Conservation (phyloP, 1,140 invertebrate genomes). For the Drosophila pruinosa region DNA sequence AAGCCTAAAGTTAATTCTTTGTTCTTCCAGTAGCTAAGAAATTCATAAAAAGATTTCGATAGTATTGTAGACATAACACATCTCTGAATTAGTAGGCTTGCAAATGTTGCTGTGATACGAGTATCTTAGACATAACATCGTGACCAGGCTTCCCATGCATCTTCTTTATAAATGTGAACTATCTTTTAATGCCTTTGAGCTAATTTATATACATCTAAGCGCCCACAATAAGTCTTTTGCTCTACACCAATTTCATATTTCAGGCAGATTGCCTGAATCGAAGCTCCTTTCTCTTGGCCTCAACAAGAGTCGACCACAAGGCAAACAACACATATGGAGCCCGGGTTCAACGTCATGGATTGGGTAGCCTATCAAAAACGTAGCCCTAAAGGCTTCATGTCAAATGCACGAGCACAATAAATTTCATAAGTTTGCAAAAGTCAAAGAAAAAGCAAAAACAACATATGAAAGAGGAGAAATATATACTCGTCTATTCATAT, state of each 20-base stretch:
- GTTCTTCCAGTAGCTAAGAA: too few relatives aligned
- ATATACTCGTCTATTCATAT: not conserved
- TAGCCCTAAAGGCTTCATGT: constrained; percentile 72
- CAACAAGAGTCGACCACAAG: constrained; percentile 17
- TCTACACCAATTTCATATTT: constrained; percentile 33
- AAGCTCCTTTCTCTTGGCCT: not conserved
- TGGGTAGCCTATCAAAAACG: constrained; percentile 53
- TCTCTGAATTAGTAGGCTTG: too few relatives aligned
- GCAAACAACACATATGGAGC: constrained; percentile 38
- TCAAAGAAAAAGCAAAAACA: constrained; percentile 16
- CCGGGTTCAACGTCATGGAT: constrained; percentile 4
- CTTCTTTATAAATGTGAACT: constrained; percentile 11
- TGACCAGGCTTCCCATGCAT: not conserved
- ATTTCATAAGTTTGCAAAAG: constrained; percentile 54
- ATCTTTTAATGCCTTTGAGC: constrained; percentile 9
- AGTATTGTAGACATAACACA: too few relatives aligned
- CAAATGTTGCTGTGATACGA: not conserved
- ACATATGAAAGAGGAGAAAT: constrained; percentile 23
- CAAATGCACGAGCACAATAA: constrained; percentile 74
- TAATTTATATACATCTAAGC: constrained; percentile 33
- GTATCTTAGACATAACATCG: not conserved
- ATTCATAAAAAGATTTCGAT: too few relatives aligned
- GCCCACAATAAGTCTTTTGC: constrained; percentile 18
- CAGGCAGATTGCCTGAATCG: constrained; percentile 22
- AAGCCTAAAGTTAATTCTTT: not conserved